Base-by-base conservation (phyloP, 2,888 invertebrate genomes). In the Cheilosia vulpina region DNA sequence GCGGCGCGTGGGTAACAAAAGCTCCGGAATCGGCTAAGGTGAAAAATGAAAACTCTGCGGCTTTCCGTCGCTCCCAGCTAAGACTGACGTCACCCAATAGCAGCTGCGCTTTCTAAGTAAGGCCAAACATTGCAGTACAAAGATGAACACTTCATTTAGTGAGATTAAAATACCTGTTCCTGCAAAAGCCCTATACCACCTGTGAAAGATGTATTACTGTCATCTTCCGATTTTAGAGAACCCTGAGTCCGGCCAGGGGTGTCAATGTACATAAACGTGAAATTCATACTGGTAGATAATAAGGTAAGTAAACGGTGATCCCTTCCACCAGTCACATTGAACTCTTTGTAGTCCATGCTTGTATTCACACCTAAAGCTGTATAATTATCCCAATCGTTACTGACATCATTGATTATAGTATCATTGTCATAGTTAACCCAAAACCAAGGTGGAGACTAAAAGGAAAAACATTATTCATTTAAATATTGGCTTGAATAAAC, bases 1-100 rank as follows among this genome's bases (percentile, higher is more conserved):
- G 94, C 0, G 96, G 96, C 0, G 96, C 95, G 88, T 96, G 96
- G 0, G 96, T 96, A 1, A 96, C 93, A 89, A 96, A 96, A 0
- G 96, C 96, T 0, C 96, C 96, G 19, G 95, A 96, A 89, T 96
- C 96, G 0, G 96, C 96, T 47, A 96, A 91, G 0, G 96, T 96
- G 71, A 96, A 93, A 89, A 96, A 96, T 0, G 96, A 95, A 92
- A 96, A 96, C 89, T 96, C 96, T 0, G 96, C 95, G 0, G 94
- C 95, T 88, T 94, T 94, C 15, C 94, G 93, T 4, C 96, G 93
- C 89, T 96, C 96, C 93, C 94, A 95, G 0, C 96, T 96, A 88
- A 96, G 93, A 0, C 95, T 95, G 1, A 96, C 95, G 88, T 96
- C 96, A 0, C 96, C 96, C 43, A 96, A 93, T 88, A 96, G 95